These are phyloP conservation scores for Formica selysi DNA, from an alignment of 1,140 invertebrate species.

Conservation along the genomic window DNA sequence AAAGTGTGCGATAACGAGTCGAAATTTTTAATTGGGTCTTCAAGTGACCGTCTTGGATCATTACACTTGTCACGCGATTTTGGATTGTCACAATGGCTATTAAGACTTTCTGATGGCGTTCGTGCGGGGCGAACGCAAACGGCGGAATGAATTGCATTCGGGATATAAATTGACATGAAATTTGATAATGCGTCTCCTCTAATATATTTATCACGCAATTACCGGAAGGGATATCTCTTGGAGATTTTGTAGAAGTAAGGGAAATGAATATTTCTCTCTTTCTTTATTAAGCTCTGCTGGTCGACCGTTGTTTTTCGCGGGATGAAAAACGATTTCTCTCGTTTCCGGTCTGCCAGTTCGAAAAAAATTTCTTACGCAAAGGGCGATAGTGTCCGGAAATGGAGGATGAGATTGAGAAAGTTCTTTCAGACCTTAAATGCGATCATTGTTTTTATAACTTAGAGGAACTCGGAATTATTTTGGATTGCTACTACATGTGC, in stretches of 20 bases:
- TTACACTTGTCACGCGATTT: background rate
- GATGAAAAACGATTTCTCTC: constrained; percentile 20
- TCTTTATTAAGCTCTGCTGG: constrained; percentile 10
- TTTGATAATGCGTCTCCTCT: constrained; percentile 41
- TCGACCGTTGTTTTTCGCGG: constrained; percentile 13
- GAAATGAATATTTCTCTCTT: background rate
- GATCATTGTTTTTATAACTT: background rate
- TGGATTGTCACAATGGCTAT: background rate
- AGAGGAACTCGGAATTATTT: background rate
- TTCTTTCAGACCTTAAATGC: background rate
- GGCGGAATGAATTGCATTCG: background rate
- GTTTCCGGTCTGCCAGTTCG: constrained; percentile 7
- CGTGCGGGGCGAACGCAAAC: background rate
- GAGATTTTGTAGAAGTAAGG: constrained; percentile 13
- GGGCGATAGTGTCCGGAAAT: background rate
- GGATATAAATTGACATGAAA: constrained; percentile 16
- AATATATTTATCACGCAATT: constrained; percentile 47
- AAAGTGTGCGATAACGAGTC: background rate
- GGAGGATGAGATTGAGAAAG: background rate
- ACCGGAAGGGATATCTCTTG: background rate
- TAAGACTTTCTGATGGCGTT: constrained; percentile 3
- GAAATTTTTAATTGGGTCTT: background rate
- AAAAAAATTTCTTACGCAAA: background rate
- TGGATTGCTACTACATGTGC: background rate
- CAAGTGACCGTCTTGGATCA: background rate